These are phyloP conservation scores for Erebia ligea DNA, from an alignment of 2,888 invertebrate species.

Conservation along the genomic window DNA sequence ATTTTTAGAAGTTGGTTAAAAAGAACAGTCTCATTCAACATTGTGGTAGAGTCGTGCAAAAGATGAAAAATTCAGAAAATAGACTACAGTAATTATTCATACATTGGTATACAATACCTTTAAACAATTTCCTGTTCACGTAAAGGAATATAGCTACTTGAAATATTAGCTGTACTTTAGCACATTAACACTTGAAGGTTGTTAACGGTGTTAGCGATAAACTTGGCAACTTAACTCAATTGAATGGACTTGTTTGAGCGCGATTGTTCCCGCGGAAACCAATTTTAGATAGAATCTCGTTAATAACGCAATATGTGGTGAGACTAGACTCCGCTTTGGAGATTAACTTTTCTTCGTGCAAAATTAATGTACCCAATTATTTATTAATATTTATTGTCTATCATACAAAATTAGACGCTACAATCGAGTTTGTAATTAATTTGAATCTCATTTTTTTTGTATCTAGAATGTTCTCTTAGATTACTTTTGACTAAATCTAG, in stretches of 20 bases:
- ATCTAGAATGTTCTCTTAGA: too few relatives aligned
- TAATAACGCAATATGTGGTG: slow-evolving; percentile 19
- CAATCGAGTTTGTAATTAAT: too few relatives aligned
- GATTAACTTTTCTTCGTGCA: slow-evolving; percentile 48
- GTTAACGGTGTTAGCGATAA: slow-evolving; percentile 49
- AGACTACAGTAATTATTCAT: too few relatives aligned
- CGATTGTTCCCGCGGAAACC: slow-evolving; percentile 33
- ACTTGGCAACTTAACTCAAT: slow-evolving; percentile 36
- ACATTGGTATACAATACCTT: not conserved
- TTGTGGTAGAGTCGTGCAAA: too few relatives aligned
- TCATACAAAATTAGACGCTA: not conserved
- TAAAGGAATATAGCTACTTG: not conserved
- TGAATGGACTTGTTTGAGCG: slow-evolving; percentile 31
- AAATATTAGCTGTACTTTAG: slow-evolving; percentile 13
- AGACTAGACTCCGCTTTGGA: slow-evolving; percentile 1
- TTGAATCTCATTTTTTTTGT: too few relatives aligned
- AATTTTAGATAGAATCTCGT: slow-evolving; percentile 34
- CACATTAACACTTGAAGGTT: slow-evolving; percentile 49
- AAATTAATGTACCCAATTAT: not conserved
- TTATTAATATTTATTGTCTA: not conserved
- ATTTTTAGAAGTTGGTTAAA: too few relatives aligned
- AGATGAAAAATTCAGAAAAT: too few relatives aligned
- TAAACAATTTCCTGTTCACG: not conserved
- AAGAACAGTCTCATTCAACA: too few relatives aligned
- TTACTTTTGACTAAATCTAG: too few relatives aligned